A percentile compares a stretch with the other conserved stretches of the same genome.
Conservation (phyloP, 1,140 invertebrate genomes). For the Cyrtorhinus lividipennis region DNA sequence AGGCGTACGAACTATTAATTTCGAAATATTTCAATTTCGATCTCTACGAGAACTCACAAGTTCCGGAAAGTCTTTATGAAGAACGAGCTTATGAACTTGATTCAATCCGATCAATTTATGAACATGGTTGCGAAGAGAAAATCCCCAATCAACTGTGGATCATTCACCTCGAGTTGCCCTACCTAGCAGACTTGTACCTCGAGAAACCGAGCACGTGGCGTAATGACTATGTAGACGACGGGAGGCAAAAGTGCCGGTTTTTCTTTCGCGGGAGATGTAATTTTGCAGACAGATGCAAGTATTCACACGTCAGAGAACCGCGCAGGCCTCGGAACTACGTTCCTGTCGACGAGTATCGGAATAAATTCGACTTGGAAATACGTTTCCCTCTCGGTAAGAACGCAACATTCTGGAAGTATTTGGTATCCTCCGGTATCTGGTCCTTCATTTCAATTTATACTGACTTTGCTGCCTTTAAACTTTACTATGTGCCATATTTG, state of each 20-base stretch:
- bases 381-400: conserved; percentile 48
- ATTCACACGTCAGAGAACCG: conserved; percentile 43
- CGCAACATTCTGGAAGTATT: too few relatives aligned
- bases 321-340: conserved; percentile 28
- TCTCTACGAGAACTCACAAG: conserved; percentile 26
- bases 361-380: conserved; percentile 49
- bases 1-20: conserved; percentile 49
- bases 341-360: conserved; percentile 27
- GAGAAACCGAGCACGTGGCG: conserved; percentile 11
- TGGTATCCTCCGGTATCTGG: too few relatives aligned
- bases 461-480: too few relatives aligned
- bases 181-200: conserved; percentile 40
- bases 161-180: conserved; percentile 46
- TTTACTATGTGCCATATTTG: too few relatives aligned
- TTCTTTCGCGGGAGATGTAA: conserved; percentile 49
- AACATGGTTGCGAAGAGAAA: conserved; percentile 45
- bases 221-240: conserved; percentile 30
- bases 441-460: too few relatives aligned
- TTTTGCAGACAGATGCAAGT: conserved; percentile 53
- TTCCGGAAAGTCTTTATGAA: conserved; percentile 41
- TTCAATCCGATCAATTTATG: conserved; percentile 58
- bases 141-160: conserved; percentile 48
- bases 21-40: conserved; percentile 45
- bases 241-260: conserved; percentile 46
- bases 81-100: conserved; percentile 51